These are phyloP conservation scores for Danio aesculapii DNA, from an alignment of 2,797 vertebrate genomes.

Conservation along the genomic window DNA sequence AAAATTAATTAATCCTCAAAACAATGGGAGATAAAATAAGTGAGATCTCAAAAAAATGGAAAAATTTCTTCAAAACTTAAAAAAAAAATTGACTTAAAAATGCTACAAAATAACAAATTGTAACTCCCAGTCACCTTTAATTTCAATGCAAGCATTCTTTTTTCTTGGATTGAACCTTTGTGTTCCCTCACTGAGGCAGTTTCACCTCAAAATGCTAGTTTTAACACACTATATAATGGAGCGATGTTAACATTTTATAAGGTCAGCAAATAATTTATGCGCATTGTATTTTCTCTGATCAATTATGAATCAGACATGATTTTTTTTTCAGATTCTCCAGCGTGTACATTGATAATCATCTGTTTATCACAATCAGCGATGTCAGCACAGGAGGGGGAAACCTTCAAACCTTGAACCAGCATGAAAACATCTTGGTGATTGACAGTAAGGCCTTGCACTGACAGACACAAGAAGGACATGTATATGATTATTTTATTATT, in stretches of 20 bases:
- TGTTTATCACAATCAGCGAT: constrained; percentile 14
- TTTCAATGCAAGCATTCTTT: neutral
- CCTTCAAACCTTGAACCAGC: neutral
- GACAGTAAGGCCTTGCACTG: constrained; percentile 11
- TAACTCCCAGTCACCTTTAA: neutral
- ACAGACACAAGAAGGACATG: constrained; percentile 25
- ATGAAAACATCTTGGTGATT: constrained; percentile 22
- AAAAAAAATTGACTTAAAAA: neutral
- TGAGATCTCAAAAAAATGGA: too few relatives aligned
- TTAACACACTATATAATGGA: constrained; percentile 10
- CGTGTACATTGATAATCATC: constrained; percentile 26
- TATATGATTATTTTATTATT: constrained; percentile 27
- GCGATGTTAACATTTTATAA: constrained; percentile 36
- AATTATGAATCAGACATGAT: constrained; percentile 35
- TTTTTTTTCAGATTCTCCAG: constrained; percentile 3
- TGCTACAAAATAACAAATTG: neutral
- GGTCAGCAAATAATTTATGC: constrained; percentile 37
- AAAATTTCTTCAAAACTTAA: neutral
- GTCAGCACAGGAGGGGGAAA: neutral
- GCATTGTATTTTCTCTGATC: constrained; percentile 29
- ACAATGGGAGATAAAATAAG: too few relatives aligned
- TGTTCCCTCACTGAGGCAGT: neutral
- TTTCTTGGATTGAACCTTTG: neutral
- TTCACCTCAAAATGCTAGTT: neutral
- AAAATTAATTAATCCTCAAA: too few relatives aligned